Percentiles rank a stretch among this genome's conserved stretches.
These are phyloP conservation scores for Eumeta japonica DNA, from an alignment of 1,140 invertebrate genomes.

Conservation along the genomic window DNA sequence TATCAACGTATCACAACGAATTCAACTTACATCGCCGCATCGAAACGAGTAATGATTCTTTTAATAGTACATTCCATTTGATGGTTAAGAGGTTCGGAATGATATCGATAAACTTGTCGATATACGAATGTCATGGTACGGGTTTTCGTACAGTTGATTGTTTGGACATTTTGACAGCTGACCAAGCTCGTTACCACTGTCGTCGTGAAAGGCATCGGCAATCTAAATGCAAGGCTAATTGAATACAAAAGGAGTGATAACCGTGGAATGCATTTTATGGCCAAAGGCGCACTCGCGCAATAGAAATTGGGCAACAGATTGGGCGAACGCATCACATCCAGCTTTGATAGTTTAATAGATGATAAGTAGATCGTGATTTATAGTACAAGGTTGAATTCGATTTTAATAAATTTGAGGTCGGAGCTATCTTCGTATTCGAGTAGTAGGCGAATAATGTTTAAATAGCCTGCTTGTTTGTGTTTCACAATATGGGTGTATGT, in stretches of 20 bases:
- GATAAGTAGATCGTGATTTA: no score
- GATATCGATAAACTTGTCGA: neutral
- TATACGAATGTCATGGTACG: constrained; percentile 11
- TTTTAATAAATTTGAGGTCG: no score
- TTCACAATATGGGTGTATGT: no score
- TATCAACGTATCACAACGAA: neutral
- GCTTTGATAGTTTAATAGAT: no score
- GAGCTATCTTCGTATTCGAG: no score
- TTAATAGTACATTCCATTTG: no score
- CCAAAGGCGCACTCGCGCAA: constrained; percentile 27
- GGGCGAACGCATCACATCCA: constrained; percentile 15
- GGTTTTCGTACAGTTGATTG: constrained; percentile 44
- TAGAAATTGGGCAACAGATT: constrained; percentile 23
- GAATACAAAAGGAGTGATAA: constrained; percentile 55
- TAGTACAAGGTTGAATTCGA: no score
- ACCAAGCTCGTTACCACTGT: constrained; percentile 53
- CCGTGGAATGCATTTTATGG: constrained; percentile 41
- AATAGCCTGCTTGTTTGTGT: no score
- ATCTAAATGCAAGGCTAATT: constrained; percentile 55
- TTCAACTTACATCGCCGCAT: constrained; percentile 5
- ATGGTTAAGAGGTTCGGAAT: no score
- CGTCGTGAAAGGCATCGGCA: constrained; percentile 51
- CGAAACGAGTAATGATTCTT: no score
- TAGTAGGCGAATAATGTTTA: no score
- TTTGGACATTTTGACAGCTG: constrained; percentile 57